Base-by-base conservation (phyloP, 2,113 vertebrate species). In the Rattus rattus region DNA sequence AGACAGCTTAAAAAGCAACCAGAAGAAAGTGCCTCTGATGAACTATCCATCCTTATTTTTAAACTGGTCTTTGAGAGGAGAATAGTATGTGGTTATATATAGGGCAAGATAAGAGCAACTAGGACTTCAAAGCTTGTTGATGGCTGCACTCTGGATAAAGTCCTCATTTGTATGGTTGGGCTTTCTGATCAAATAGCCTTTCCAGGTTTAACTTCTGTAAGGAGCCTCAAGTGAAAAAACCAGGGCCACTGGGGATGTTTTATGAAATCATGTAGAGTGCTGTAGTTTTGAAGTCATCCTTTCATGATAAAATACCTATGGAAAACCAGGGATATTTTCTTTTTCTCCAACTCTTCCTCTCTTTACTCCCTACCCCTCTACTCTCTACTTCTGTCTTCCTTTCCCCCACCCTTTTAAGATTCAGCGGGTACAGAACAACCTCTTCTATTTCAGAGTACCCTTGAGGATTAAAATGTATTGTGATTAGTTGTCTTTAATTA, bases 1-100 rank as follows among this genome's bases (percentile, higher is more conserved):
- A 92, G 94, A 93, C 79, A 90, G 92, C 88, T 97, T 96, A 65
- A 69, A 67, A 86, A 36, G 33, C 13, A 84, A 84, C 20, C 17
- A 43, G 67, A 65, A 83, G 33, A 52, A 54, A 88, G 88, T 95
- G 96, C 96, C 95, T 98, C 97, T 96, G 96, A 43, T 94, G 79
- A 96, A 87, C 92, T 88, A 88, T 13, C 79, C 79, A 49, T 95
- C 54, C 47, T 88, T 92, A 96, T 87, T 95, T 95, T 97, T 65
- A 88, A 92, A 95, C 30, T 67, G 91, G 52, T 94, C 86, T 94
- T 83, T 94, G 43, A 85, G 75, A 97, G 83, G 92, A 72, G 52
- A 88, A 61, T 59, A 75, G 8, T 77, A 8, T 92, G 85, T 94
- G 65, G 77, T 90, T 85, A 30, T 92, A 63, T 43, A 43, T 43